Percentiles rank a stretch among this genome's conserved stretches.
phyloP scores from a whole-genome alignment of 2,113 vertebrate species.

The Nannobrachium achirus region DNA sequence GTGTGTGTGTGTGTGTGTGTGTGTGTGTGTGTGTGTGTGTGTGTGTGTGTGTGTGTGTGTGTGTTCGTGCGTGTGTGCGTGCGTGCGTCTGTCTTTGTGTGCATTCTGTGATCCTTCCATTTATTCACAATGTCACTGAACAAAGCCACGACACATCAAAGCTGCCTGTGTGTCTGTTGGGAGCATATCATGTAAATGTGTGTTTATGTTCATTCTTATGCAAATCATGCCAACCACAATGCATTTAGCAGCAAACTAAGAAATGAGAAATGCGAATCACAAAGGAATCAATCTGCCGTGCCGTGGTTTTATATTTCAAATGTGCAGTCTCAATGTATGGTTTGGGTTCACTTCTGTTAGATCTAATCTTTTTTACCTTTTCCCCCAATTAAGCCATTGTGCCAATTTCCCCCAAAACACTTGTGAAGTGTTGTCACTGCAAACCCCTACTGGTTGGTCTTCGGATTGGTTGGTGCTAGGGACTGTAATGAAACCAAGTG shows the following conservation, averaged over 20 bases:
- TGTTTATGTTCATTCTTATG: neutral
- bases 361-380: neutral
- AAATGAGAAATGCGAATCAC: neutral
- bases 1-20: constrained; percentile 15
- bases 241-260: neutral
- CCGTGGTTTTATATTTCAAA: neutral
- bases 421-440: no score
- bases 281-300: neutral
- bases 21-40: neutral
- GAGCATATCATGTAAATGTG: neutral
- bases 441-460: no score
- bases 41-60: constrained; percentile 6
- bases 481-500: no score
- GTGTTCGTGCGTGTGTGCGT: constrained; percentile 12
- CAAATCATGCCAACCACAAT: constrained; percentile 1
- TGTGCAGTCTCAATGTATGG: neutral
- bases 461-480: no score
- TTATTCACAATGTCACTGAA: constrained; percentile 14
- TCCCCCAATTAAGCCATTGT: no score
- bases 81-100: constrained; percentile 6
- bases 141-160: constrained; percentile 3
- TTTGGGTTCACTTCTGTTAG: neutral
- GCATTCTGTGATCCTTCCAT: constrained; percentile 21
- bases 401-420: no score
- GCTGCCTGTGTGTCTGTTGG: neutral